Evolutionary conservation across 2,888 invertebrate species (phyloP).

Genomic region (Brachypalpus laphriformis): DNA sequence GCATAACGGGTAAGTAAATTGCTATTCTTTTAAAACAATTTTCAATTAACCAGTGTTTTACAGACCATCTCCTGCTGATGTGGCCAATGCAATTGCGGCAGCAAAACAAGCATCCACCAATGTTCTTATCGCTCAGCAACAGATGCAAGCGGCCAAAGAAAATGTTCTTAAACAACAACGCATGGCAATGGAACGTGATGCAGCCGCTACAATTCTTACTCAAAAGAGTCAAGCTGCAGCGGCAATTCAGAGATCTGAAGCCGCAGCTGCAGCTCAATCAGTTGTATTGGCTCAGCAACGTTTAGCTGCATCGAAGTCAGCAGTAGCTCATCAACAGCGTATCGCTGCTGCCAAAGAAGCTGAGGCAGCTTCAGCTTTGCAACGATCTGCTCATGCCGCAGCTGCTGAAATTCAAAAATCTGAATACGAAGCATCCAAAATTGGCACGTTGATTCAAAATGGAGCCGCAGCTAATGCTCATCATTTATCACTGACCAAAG

Average conservation of each 20-base stretch:
- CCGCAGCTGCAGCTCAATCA: slow-evolving; percentile 86
- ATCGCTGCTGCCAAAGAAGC: slow-evolving; percentile 89
- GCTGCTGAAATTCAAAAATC: slow-evolving; percentile 88
- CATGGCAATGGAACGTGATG: slow-evolving; percentile 89
- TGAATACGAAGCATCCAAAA: slow-evolving; percentile 85
- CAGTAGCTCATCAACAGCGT: slow-evolving; percentile 88
- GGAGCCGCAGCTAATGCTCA: slow-evolving; percentile 85
- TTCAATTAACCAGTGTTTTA: background rate
- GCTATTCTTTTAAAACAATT: background rate
- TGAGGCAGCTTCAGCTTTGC: slow-evolving; percentile 88
- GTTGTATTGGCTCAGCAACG: slow-evolving; percentile 88
- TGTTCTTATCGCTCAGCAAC: slow-evolving; percentile 88
- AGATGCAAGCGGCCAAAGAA: slow-evolving; percentile 89
- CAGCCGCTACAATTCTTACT: slow-evolving; percentile 86
- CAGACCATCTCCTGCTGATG: slow-evolving; percentile 86
- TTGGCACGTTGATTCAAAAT: slow-evolving; percentile 86
- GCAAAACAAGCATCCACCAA: slow-evolving; percentile 89
- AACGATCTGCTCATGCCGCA: slow-evolving; percentile 87
- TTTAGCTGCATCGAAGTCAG: slow-evolving; percentile 87
- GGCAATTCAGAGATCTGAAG: slow-evolving; percentile 87
- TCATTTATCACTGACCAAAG: slow-evolving; percentile 85
- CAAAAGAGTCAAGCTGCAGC: slow-evolving; percentile 88
- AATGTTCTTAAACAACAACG: slow-evolving; percentile 88
- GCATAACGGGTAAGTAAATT: slow-evolving; percentile 40
- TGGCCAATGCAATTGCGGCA: slow-evolving; percentile 88